Base-by-base conservation (phyloP, 1,140 invertebrate genomes). In the Cotesia glomerata region DNA sequence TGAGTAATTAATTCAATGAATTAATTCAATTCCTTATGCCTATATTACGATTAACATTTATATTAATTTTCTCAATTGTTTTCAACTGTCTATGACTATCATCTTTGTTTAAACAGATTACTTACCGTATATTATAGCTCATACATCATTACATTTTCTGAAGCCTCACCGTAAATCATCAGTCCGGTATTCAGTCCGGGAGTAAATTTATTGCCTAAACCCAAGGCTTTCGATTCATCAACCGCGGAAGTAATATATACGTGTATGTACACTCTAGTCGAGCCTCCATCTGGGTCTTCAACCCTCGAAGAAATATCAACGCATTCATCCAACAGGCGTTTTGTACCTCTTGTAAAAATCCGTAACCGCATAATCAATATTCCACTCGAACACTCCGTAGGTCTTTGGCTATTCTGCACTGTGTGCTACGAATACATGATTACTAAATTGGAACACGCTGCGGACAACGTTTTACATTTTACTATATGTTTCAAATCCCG, bases 191-290 rank as follows among this genome's bases (percentile, higher is more conserved):
- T 77, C 70, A 74, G 69, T 78, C 76, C 75, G 78, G 18, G 39
- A 71, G 76, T 77, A 72, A 77, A 81, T 81, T 81, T 82, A 81
- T 82, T 75, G 78, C 76, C 65, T 71, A 69, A 73, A 52, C 77
- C 74, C 65, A 73, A 77, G 78, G 74, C 76, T 5, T 49, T 79
- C 79, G 81, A 81, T 82, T 82, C 81, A 82, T 82, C 80, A 81
- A 72, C 75, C 66, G 73, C 70, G 45, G 58, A 14, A 34, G 39
- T 49, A 61, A 34, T 54, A 54, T 45, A 45, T 45, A 45, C 39
- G 39, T 45, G 11, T 45, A 52, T 49, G 18, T 68, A 52, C 35
- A 45, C 52, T 54, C 7, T 54, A 26, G 65, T 54, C 49, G 65
- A 35, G 65, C 45, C 63, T 66, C 36, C 65, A 67, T 67, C 34